Conservation (phyloP, 2,888 invertebrate genomes). For the Cyclophora punctaria region DNA sequence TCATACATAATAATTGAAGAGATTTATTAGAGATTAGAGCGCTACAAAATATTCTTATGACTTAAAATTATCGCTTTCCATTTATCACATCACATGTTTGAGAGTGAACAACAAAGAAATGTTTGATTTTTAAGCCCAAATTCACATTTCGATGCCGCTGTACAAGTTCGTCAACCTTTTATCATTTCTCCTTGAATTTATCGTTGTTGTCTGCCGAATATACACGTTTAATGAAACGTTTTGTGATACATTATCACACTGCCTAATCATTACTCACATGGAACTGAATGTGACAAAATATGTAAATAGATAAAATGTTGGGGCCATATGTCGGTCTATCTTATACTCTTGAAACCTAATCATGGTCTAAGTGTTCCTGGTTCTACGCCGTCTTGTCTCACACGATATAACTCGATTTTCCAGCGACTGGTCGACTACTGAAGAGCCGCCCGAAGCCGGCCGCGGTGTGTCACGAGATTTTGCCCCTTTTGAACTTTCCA, state of each 20-base stretch:
- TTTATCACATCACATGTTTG: too few species aligned
- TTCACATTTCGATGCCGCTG: constrained; percentile 16
- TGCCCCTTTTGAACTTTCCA: constrained; percentile 67
- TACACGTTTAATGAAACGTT: too few species aligned
- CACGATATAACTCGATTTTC: constrained; percentile 51
- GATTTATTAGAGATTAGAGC: too few species aligned
- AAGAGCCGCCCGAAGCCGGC: constrained; percentile 36
- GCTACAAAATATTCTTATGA: too few species aligned
- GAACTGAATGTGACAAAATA: too few species aligned
- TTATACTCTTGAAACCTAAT: constrained; percentile 26
- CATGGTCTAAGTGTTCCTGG: constrained; percentile 40
- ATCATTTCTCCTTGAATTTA: constrained; percentile 64
- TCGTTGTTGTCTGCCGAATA: constrained; percentile 41
- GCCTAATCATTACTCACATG: background rate
- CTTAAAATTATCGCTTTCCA: too few species aligned
- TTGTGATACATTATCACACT: constrained; percentile 22
- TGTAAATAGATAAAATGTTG: too few species aligned
- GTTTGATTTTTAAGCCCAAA: too few species aligned
- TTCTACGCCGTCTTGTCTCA: constrained; percentile 37
- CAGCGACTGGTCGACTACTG: constrained; percentile 41
- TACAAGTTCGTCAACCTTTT: constrained; percentile 64
- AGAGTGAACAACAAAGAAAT: too few species aligned
- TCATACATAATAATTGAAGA: too few species aligned
- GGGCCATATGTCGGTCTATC: too few species aligned
- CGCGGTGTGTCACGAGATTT: constrained; percentile 37